phyloP scores from a whole-genome alignment of 2,888 invertebrate genomes.

The Cheilosia soror region DNA sequence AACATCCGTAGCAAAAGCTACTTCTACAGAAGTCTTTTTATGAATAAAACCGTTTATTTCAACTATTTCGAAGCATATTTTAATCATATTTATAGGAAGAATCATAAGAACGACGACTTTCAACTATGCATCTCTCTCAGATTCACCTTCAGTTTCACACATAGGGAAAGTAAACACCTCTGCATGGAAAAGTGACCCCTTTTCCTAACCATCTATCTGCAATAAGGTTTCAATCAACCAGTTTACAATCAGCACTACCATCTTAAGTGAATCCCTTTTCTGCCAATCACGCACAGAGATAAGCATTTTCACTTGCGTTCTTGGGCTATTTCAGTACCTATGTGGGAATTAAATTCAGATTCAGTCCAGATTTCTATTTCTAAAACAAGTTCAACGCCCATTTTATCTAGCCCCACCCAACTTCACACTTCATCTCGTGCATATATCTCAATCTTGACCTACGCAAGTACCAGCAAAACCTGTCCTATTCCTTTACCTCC shows the following conservation, averaged over 20 bases:
- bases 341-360: slow-evolving; percentile 40
- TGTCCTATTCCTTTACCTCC: slow-evolving; percentile 11
- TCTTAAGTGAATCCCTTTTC: slow-evolving; percentile 24
- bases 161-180: background rate
- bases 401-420: background rate
- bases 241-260: slow-evolving; percentile 15
- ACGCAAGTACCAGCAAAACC: slow-evolving; percentile 42
- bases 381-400: background rate
- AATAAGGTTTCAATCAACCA: slow-evolving; percentile 1
- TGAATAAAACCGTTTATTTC: no score
- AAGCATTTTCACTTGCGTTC: slow-evolving; percentile 11
- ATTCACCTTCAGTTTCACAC: slow-evolving; percentile 4
- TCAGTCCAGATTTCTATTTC: slow-evolving; percentile 36
- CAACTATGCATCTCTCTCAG: no score
- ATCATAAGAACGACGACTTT: no score
- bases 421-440: background rate
- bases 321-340: slow-evolving; percentile 31
- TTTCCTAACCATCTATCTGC: background rate
- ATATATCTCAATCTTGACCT: slow-evolving; percentile 49
- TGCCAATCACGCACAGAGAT: slow-evolving; percentile 21
- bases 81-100: no score
- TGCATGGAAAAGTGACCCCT: background rate
- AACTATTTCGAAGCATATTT: no score
- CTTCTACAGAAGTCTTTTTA: no score
- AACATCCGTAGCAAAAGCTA: no score